Percentiles rank a stretch among this genome's conserved stretches.
Conservation (phyloP, 2,797 vertebrate genomes). For the Etheostoma perlongum region DNA sequence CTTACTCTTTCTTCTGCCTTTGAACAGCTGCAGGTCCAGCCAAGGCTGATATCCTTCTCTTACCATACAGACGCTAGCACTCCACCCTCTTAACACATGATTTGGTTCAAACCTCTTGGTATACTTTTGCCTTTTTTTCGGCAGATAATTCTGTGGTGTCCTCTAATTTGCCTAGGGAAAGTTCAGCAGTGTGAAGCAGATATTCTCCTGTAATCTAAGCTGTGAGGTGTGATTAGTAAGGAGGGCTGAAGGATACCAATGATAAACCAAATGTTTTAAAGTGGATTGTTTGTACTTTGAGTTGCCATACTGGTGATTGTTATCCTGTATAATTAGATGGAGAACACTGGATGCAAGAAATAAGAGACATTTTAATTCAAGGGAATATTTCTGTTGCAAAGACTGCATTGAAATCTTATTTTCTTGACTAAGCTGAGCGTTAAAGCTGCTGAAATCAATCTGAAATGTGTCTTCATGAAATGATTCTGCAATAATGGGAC, state of each 20-base stretch:
- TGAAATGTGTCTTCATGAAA: slow-evolving; percentile 32
- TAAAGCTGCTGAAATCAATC: slow-evolving; percentile 19
- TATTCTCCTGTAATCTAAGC: slow-evolving; percentile 46
- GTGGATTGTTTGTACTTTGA: slow-evolving; percentile 41
- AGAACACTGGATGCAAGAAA: slow-evolving; percentile 38
- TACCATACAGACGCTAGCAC: slow-evolving; percentile 16
- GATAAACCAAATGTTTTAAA: slow-evolving; percentile 61
- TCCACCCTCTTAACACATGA: not conserved
- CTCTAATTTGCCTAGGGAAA: slow-evolving; percentile 20
- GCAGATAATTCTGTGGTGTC: slow-evolving; percentile 5
- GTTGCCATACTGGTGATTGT: slow-evolving; percentile 40
- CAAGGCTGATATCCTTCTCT: slow-evolving; percentile 19
- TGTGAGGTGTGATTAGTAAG: slow-evolving; percentile 73
- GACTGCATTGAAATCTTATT: slow-evolving; percentile 2
- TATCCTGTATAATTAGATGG: slow-evolving; percentile 35
- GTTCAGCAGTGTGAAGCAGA: slow-evolving; percentile 22
- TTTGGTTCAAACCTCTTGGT: slow-evolving; percentile 20
- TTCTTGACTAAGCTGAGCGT: slow-evolving; percentile 28
- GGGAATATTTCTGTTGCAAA: slow-evolving; percentile 38
- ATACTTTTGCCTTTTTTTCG: slow-evolving; percentile 14
- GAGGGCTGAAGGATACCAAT: slow-evolving; percentile 50
- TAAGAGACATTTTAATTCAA: slow-evolving; percentile 29
- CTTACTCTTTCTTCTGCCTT: slow-evolving; percentile 64
- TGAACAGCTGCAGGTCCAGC: slow-evolving; percentile 73
- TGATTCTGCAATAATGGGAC: slow-evolving; percentile 40